phyloP scores from a whole-genome alignment of 2,797 vertebrate species.

The Poliocrania exsul region DNA sequence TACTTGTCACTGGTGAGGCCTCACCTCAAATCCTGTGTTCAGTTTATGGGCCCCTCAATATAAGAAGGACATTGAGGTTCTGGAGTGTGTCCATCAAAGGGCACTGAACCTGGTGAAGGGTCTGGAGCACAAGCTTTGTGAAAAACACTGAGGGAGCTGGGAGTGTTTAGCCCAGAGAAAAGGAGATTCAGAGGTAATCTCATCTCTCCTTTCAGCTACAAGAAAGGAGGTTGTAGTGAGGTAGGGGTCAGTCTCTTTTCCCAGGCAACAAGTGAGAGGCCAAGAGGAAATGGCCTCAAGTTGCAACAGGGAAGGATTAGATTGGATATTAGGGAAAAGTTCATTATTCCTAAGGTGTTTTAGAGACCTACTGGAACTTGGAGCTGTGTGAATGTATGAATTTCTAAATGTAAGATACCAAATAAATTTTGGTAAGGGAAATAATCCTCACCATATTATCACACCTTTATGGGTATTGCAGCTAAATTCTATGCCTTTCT shows the following conservation, averaged over 20 bases:
- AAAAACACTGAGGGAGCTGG: not conserved
- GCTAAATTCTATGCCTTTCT: not conserved
- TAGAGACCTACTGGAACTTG: not conserved
- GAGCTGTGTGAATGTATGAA: not conserved
- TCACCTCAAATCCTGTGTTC: accelerated
- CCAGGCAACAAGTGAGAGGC: not conserved
- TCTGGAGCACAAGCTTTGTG: not conserved
- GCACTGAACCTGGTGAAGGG: accelerated
- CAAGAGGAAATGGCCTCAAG: not conserved
- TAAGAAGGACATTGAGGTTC: not conserved
- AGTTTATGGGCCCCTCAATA: not conserved
- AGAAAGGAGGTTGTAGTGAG: not conserved
- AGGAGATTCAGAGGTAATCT: not conserved
- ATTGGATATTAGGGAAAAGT: not conserved
- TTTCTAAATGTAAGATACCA: not conserved
- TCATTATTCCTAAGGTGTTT: not conserved
- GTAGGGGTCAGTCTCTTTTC: not conserved
- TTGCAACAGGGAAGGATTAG: not conserved
- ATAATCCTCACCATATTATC: not conserved
- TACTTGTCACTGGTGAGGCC: accelerated
- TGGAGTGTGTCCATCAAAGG: not conserved
- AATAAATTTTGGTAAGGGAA: not conserved
- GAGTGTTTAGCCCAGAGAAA: not conserved
- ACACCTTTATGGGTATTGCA: not conserved
- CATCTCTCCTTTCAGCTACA: accelerated